Conservation (phyloP, 1,140 invertebrate species). For the Penaeus chinensis region DNA sequence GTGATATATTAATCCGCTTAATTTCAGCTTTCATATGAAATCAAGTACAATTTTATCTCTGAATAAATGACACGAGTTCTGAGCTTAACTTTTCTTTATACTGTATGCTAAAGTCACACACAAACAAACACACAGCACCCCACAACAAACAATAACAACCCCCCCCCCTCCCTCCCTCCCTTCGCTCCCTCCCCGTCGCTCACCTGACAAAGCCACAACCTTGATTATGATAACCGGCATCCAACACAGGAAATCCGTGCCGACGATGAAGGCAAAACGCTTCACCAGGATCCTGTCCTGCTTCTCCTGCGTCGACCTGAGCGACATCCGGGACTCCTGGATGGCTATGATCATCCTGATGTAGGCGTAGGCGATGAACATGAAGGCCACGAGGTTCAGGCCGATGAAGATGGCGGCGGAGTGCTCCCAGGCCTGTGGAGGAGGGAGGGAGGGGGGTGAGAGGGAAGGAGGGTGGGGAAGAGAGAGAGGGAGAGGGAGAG, state of each 20-base stretch:
- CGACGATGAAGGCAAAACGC: slow-evolving; percentile 81
- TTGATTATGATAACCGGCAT: slow-evolving; percentile 79
- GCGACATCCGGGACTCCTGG: slow-evolving; percentile 74
- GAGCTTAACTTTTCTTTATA: too few species aligned
- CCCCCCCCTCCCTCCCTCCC: not conserved
- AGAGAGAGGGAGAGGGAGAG: not conserved
- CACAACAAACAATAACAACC: not conserved
- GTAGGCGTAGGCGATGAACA: slow-evolving; percentile 74
- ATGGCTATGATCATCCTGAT: slow-evolving; percentile 76
- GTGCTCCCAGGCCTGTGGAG: slow-evolving; percentile 77
- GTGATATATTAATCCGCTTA: too few species aligned
- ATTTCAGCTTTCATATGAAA: too few species aligned
- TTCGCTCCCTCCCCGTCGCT: not conserved
- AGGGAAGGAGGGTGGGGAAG: not conserved
- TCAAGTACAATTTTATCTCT: too few species aligned
- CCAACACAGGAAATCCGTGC: slow-evolving; percentile 82
- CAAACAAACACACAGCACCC: not conserved
- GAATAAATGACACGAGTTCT: too few species aligned
- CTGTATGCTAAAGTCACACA: too few species aligned
- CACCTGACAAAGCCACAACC: slow-evolving; percentile 73
- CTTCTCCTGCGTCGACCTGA: slow-evolving; percentile 75
- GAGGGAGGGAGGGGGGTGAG: too few species aligned
- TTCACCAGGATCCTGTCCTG: slow-evolving; percentile 71
- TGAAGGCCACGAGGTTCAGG: slow-evolving; percentile 75
- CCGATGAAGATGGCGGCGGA: slow-evolving; percentile 80